These are phyloP conservation scores for Chaetorhynchus papuensis DNA, from an alignment of 2,113 vertebrate genomes.

Conservation along the genomic window DNA sequence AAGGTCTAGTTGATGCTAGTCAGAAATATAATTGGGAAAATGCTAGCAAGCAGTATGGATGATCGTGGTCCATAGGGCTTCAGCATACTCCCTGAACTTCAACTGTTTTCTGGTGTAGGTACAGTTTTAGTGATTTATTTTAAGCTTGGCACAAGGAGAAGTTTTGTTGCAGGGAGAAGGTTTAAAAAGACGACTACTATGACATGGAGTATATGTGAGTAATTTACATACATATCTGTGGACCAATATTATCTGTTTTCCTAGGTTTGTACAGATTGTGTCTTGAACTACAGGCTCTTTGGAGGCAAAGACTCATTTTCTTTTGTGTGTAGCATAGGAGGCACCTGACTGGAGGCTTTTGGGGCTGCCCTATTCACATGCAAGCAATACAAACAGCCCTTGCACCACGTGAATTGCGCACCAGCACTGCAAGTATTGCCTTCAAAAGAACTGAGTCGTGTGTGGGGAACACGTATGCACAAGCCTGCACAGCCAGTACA, in stretches of 20 bases:
- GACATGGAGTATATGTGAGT: not conserved
- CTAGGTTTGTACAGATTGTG: not conserved
- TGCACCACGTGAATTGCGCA: not conserved
- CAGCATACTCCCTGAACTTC: not conserved
- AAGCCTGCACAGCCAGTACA: not conserved
- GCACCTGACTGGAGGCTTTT: not conserved
- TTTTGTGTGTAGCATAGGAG: not conserved
- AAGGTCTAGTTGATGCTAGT: not conserved
- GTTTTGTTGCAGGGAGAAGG: not conserved
- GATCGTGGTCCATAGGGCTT: not conserved
- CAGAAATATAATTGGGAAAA: not conserved
- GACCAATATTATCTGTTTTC: not conserved
- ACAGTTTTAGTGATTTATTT: not conserved
- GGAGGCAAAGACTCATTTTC: not conserved
- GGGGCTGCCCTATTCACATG: not conserved
- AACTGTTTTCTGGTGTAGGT: not conserved
- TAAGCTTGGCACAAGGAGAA: not conserved
- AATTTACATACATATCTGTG: not conserved
- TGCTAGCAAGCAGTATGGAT: not conserved
- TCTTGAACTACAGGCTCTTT: not conserved
- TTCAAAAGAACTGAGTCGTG: not conserved
- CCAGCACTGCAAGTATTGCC: not conserved
- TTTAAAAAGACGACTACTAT: not conserved
- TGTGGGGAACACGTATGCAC: fast-evolving
- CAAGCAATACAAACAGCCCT: not conserved